Evolutionary conservation across 2,888 invertebrate genomes (phyloP).

Genomic region (Xiphydria camelus): DNA sequence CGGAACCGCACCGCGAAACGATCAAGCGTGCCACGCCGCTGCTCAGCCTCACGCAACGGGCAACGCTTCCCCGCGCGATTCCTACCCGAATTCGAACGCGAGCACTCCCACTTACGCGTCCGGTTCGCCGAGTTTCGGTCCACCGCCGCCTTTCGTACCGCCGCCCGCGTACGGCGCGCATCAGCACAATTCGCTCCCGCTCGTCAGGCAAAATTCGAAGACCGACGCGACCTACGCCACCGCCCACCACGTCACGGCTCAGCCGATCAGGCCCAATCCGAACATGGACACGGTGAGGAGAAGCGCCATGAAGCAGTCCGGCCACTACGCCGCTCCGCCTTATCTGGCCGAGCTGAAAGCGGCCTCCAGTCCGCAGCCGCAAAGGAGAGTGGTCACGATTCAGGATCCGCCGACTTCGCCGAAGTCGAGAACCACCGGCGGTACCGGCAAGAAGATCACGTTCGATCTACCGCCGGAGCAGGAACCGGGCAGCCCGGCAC

Average conservation of each 20-base stretch:
- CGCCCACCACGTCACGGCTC: constrained; percentile 22
- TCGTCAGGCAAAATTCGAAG: constrained; percentile 45
- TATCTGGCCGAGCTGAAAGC: constrained; percentile 65
- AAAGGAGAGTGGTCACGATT: constrained; percentile 67
- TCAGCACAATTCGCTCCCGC: constrained; percentile 25
- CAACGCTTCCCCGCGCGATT: constrained; percentile 46
- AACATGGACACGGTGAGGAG: constrained; percentile 52
- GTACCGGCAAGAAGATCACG: constrained; percentile 66
- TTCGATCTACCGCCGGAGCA: constrained; percentile 64
- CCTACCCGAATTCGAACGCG: constrained; percentile 47
- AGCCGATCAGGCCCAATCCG: constrained; percentile 45
- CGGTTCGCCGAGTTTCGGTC: constrained; percentile 41
- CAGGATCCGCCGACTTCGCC: constrained; percentile 63
- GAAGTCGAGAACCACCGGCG: constrained; percentile 59
- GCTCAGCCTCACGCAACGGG: constrained; percentile 19
- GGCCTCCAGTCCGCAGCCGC: constrained; percentile 61
- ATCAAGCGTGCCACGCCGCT: constrained; percentile 31
- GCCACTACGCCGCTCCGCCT: constrained; percentile 56
- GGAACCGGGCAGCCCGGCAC: constrained; percentile 62
- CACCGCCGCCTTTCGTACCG: constrained; percentile 38
- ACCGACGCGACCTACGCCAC: constrained; percentile 41
- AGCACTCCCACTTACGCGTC: constrained; percentile 48
- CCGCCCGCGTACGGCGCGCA: constrained; percentile 48
- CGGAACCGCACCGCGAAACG: constrained; percentile 37
- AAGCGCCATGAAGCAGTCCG: constrained; percentile 50